A percentile compares a stretch with the other conserved stretches of the same genome.
phyloP scores from a whole-genome alignment of 2,888 invertebrate species.

The Ashinkailepas kermadecensis region DNA sequence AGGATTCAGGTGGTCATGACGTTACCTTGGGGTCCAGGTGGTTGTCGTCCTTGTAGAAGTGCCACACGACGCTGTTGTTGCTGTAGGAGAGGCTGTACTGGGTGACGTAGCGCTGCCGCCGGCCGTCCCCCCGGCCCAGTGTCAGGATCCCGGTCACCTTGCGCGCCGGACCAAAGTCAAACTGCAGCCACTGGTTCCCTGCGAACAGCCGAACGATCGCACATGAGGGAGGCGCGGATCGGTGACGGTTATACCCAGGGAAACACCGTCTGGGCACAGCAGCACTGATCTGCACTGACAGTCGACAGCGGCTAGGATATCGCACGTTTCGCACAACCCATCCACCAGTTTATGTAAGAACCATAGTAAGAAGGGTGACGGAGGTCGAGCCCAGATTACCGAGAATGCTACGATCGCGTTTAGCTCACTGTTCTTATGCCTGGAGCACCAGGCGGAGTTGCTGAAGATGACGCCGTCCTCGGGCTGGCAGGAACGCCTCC shows the following conservation, averaged over 20 bases:
- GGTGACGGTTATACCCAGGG: too few relatives aligned
- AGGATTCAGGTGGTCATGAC: too few relatives aligned
- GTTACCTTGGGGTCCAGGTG: constrained; percentile 46
- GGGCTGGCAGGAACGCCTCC: constrained; percentile 46
- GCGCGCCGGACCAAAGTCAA: constrained; percentile 49
- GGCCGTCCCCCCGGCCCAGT: constrained; percentile 46
- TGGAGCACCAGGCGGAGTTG: constrained; percentile 48
- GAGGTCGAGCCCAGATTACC: too few relatives aligned
- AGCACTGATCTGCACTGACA: too few relatives aligned
- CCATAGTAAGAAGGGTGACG: too few relatives aligned
- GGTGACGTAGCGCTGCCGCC: constrained; percentile 47
- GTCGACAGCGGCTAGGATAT: too few relatives aligned
- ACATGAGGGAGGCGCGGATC: too few relatives aligned
- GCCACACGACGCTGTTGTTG: constrained; percentile 47
- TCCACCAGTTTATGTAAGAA: too few relatives aligned
- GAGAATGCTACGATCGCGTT: too few relatives aligned
- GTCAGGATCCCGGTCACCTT: constrained; percentile 47
- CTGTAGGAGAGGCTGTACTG: constrained; percentile 48
- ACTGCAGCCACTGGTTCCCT: constrained; percentile 48
- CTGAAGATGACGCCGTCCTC: constrained; percentile 47
- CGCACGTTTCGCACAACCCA: too few relatives aligned
- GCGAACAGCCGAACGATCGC: constrained; percentile 22
- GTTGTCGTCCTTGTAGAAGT: constrained; percentile 47
- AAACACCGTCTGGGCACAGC: too few relatives aligned
- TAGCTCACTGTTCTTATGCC: constrained; percentile 43